These are phyloP conservation scores for Cisticola juncidis DNA, from an alignment of 2,113 vertebrate species.

Conservation along the genomic window DNA sequence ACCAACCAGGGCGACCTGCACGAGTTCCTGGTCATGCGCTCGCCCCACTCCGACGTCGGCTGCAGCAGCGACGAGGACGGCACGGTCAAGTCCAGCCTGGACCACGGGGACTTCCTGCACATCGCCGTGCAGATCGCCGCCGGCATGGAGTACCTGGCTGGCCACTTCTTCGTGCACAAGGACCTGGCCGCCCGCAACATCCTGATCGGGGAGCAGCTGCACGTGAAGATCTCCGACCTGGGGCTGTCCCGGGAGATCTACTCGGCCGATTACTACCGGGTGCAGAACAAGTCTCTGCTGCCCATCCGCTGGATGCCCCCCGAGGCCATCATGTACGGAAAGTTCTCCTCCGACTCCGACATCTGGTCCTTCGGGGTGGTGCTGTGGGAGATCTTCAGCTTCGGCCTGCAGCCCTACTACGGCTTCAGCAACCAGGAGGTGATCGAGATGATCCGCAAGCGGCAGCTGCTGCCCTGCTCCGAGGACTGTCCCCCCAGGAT, in stretches of 20 bases:
- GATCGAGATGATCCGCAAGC: conserved; percentile 95
- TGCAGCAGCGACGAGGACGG: conserved; percentile 98
- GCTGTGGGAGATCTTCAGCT: conserved; percentile 98
- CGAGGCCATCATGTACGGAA: conserved; percentile 92
- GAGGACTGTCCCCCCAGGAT: conserved; percentile 96
- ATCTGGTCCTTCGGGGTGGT: conserved; percentile 98
- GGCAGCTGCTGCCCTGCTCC: conserved; percentile 92
- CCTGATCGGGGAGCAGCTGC: conserved; percentile 93
- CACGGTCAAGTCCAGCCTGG: conserved; percentile 93
- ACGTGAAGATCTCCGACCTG: conserved; percentile 96
- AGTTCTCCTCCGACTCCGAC: conserved; percentile 95
- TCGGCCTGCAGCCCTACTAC: conserved; percentile 94
- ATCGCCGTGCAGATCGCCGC: conserved; percentile 92
- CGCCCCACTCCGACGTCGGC: conserved; percentile 93
- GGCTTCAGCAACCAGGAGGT: conserved; percentile 98
- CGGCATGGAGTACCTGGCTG: conserved; percentile 95
- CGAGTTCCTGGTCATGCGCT: conserved; percentile 98
- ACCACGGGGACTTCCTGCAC: conserved; percentile 94
- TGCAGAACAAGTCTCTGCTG: conserved; percentile 90
- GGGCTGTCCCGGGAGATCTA: conserved; percentile 95
- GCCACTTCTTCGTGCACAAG: conserved; percentile 93
- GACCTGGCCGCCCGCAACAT: conserved; percentile 95
- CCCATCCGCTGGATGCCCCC: conserved; percentile 98
- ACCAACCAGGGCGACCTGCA: conserved; percentile 94
- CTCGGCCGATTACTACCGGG: conserved; percentile 90